A percentile compares a stretch with the other conserved stretches of the same genome.
These are phyloP conservation scores for Epizoanthus ramosus DNA, from an alignment of 92 coral and sea anemone species.

Conservation along the genomic window DNA sequence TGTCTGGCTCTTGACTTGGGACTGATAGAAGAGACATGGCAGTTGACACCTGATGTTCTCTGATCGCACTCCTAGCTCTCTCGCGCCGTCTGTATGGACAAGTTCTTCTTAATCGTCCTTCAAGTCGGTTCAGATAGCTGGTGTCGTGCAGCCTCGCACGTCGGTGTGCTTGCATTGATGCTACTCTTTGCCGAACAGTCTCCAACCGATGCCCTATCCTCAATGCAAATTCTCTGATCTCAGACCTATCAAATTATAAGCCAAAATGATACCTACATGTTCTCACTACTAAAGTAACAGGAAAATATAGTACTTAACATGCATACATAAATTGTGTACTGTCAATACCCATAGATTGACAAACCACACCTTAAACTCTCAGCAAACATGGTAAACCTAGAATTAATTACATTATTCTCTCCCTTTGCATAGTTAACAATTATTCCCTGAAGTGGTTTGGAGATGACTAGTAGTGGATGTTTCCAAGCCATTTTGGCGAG, in stretches of 20 bases:
- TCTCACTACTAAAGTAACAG: too few species aligned
- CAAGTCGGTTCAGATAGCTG: not conserved
- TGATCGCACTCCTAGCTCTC: not conserved
- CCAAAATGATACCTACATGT: not conserved
- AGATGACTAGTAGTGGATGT: too few species aligned
- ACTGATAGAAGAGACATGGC: not conserved
- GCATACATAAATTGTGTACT: too few species aligned
- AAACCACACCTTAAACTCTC: too few species aligned
- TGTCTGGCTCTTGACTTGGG: not conserved
- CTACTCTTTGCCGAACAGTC: conserved; percentile 24
- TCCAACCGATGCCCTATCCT: conserved; percentile 27
- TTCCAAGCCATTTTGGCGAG: too few species aligned
- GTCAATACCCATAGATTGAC: too few species aligned
- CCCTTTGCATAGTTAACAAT: too few species aligned
- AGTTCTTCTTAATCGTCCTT: not conserved
- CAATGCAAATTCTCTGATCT: conserved; percentile 12
- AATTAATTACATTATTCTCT: too few species aligned
- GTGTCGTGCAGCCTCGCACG: not conserved
- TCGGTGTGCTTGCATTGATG: not conserved
- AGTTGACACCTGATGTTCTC: not conserved
- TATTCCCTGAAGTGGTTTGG: too few species aligned
- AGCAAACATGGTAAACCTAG: too few species aligned
- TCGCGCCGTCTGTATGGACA: conserved; percentile 29
- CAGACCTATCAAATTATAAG: conserved; percentile 1
- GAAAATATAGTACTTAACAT: too few species aligned